Base-by-base conservation (phyloP, 2,113 vertebrate species). In the Rhegmatorhina hoffmannsi region DNA sequence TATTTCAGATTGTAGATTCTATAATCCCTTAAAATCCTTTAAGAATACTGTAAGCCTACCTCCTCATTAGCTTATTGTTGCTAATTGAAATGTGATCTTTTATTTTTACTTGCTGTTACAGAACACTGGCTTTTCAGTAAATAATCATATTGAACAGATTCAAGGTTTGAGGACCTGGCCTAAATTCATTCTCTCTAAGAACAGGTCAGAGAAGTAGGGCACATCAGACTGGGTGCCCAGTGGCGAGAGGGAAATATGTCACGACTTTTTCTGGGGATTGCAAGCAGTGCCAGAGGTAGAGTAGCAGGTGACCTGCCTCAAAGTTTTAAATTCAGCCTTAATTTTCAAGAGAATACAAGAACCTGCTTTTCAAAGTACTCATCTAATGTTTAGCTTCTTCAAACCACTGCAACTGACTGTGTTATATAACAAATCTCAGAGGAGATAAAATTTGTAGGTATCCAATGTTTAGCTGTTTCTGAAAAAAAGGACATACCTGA, bases 151-250 rank as follows among this genome's bases (percentile, higher is more conserved):
- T 24, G 38, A 34, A 24, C 31, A 29, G 44, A 62, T 44, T 72
- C 26, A 59, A 73, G 40, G 40, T 84, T 49, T 66, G 59, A 84
- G 55, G 40, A 44, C 11, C 10, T 84, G 68, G 44, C 68, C 64
- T 67, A 52, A 33, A 93, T 76, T 66, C n/a, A 82, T 16, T 24
- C 46, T 94, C 44, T 93, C 60, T 77, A 68, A 75, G 88, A 91
- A 59, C 26, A 31, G 63, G 70, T 95, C 75, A 62, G 11, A 87
- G 69, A 94, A 94, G 46, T 89, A 94, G 85, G 73, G n/a, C 59
- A 91, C 29, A 78, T 86, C 49, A 86, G 64, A 72, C 52, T 70
- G 44, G 44, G 40, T 17, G 87, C 34, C 28, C 44, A 34, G 47
- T 0, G 1, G 63, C 53, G 33, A 79, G 29, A 40, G n/a, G 46